A percentile compares a stretch with the other conserved stretches of the same genome.
These are phyloP conservation scores for Cyphomyrmex costatus DNA, from an alignment of 1,140 invertebrate genomes.

Conservation along the genomic window DNA sequence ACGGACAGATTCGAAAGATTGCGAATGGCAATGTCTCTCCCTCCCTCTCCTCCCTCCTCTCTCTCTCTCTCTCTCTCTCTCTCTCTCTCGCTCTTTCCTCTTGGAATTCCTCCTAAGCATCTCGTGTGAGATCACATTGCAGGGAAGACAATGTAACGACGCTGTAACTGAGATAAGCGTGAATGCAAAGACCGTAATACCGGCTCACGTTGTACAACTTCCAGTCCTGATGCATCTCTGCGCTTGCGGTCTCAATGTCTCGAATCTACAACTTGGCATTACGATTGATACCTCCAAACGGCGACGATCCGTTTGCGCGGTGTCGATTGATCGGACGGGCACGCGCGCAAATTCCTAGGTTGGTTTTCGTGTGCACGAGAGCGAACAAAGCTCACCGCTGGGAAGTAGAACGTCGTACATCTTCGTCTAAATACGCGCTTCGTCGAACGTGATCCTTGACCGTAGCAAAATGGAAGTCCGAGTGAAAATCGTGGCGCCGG, in stretches of 20 bases:
- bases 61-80: not conserved
- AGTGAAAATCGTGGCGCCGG: slow-evolving; percentile 3
- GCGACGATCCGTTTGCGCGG: not conserved
- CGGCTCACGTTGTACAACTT: slow-evolving; percentile 21
- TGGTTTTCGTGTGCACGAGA: not conserved
- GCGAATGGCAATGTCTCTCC: not conserved
- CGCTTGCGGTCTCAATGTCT: slow-evolving; percentile 34
- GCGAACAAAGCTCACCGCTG: slow-evolving; percentile 10
- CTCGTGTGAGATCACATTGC: not conserved
- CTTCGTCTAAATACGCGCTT: slow-evolving; percentile 62
- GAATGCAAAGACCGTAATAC: slow-evolving; percentile 40
- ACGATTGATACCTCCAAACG: slow-evolving; percentile 3
- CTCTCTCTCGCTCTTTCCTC: not conserved
- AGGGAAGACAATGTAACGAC: slow-evolving; percentile 47
- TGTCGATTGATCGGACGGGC: slow-evolving; percentile 24
- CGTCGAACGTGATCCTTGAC: slow-evolving; percentile 57
- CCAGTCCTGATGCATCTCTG: not conserved
- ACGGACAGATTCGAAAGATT: slow-evolving; percentile 22
- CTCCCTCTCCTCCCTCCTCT: no score
- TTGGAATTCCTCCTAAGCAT: slow-evolving; percentile 29
- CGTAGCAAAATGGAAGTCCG: slow-evolving; percentile 42
- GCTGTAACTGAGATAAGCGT: slow-evolving; percentile 48
- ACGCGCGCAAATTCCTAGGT: slow-evolving; percentile 19
- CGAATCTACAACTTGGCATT: not conserved
- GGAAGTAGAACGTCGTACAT: slow-evolving; percentile 53